These are phyloP conservation scores for Tragopan temminckii DNA, from an alignment of 2,797 vertebrate species.

Conservation along the genomic window DNA sequence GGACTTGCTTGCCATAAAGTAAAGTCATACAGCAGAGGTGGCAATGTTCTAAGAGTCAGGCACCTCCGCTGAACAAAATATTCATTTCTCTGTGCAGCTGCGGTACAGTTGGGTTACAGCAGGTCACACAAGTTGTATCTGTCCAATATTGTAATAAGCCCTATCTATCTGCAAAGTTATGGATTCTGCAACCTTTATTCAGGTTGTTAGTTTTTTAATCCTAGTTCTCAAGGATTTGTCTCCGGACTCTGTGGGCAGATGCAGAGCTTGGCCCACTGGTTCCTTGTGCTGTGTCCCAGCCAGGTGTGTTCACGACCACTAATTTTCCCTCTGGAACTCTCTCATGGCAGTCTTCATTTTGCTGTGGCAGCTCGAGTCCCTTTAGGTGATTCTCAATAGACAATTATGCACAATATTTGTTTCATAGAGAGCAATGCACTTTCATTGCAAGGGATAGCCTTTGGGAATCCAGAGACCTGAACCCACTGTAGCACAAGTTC, in stretches of 20 bases:
- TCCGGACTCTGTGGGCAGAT: background rate
- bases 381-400: background rate
- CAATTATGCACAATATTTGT: background rate
- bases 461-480: background rate
- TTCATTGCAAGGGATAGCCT: background rate
- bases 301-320: background rate
- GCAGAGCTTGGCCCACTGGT: background rate
- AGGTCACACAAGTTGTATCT: fast-evolving
- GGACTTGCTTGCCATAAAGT: background rate
- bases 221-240: background rate
- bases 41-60: background rate
- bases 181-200: background rate
- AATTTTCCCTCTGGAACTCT: background rate
- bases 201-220: background rate
- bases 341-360: background rate
- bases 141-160: background rate
- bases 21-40: background rate
- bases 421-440: background rate
- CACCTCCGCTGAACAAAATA: background rate
- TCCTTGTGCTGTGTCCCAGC: background rate
- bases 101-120: background rate
- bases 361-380: background rate
- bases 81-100: background rate
- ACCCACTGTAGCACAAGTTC: background rate
- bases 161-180: background rate